Conservation (phyloP, 2,113 vertebrate genomes). For the Varanus komodoensis region DNA sequence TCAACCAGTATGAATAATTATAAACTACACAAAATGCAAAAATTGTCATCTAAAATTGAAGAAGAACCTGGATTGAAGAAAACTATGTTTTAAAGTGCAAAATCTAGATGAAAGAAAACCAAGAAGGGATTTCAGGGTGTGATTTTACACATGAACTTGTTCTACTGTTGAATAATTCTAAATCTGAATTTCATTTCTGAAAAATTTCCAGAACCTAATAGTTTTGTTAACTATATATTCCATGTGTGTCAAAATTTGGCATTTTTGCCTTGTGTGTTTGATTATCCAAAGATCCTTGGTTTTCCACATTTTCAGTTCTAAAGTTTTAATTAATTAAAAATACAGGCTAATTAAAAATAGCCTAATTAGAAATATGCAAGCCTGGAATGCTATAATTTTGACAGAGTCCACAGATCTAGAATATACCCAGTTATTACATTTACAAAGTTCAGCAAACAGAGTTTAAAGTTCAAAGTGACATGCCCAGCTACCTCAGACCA, state of each 20-base stretch:
- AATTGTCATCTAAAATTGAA: neutral
- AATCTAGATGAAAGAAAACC: neutral
- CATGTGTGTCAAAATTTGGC: neutral
- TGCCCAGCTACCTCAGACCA: neutral
- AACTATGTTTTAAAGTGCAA: neutral
- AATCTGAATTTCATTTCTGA: no score
- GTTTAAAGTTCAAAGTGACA: neutral
- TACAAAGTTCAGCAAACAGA: neutral
- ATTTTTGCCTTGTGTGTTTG: neutral
- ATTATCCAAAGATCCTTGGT: neutral
- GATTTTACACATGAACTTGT: neutral
- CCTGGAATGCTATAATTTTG: neutral
- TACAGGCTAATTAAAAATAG: no score
- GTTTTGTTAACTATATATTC: neutral
- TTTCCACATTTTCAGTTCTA: neutral
- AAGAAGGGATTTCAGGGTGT: neutral
- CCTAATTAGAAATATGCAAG: no score
- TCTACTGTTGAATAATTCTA: neutral
- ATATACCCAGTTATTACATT: neutral
- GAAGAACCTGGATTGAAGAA: neutral
- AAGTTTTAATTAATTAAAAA: neutral
- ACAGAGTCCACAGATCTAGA: neutral
- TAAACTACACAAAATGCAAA: neutral
- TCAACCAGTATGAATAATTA: neutral
- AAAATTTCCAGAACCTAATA: neutral